These are phyloP conservation scores for Masnerella sp. DNA, from an alignment of 2,888 invertebrate species.

Conservation along the genomic window DNA sequence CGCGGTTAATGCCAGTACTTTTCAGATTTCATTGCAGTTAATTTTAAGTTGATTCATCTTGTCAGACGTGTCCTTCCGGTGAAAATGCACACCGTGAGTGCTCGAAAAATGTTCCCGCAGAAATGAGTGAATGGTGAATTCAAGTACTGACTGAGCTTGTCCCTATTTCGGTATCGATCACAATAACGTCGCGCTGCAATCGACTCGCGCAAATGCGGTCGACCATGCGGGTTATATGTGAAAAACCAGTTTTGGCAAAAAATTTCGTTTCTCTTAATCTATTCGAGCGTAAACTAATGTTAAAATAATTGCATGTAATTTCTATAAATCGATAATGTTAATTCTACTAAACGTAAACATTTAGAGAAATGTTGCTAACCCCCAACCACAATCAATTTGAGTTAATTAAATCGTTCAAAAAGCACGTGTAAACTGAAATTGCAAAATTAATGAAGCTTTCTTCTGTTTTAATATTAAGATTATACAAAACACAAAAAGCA, in stretches of 20 bases:
- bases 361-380: no score
- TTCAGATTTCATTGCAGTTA: slow-evolving; percentile 1
- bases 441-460: slow-evolving; percentile 3
- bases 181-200: slow-evolving; percentile 71
- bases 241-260: slow-evolving; percentile 56
- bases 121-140: slow-evolving; percentile 34
- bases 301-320: no score
- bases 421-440: neutral
- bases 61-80: neutral
- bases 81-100: neutral
- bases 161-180: slow-evolving; percentile 68
- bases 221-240: slow-evolving; percentile 66
- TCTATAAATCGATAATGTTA: no score
- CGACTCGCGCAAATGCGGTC: slow-evolving; percentile 75
- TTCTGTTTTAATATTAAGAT: slow-evolving; percentile 26
- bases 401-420: no score
- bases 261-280: slow-evolving; percentile 17
- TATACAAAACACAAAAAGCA: slow-evolving; percentile 33
- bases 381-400: no score
- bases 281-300: no score
- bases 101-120: neutral
- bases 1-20: slow-evolving; percentile 8
- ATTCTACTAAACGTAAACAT: no score
- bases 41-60: neutral
- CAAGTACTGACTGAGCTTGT: slow-evolving; percentile 50